Evolutionary conservation across 2,113 vertebrate species (phyloP).

Genomic region (Myiozetetes cayanensis): DNA sequence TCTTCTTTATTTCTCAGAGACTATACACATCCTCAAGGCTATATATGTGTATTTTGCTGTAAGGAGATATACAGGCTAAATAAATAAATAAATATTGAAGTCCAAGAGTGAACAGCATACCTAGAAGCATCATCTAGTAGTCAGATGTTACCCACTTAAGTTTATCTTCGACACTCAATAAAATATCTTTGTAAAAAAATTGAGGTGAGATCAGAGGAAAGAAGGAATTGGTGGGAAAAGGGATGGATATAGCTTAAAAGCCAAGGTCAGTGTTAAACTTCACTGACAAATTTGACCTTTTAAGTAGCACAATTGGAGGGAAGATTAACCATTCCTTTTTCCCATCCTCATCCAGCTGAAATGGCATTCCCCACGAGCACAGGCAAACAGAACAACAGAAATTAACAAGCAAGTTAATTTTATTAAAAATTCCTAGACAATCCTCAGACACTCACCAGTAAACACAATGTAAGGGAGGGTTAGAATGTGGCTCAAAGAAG

Average conservation of each 20-base stretch:
- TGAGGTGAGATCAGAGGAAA: background rate
- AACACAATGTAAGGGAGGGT: background rate
- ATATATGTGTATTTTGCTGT: background rate
- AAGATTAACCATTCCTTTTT: slow-evolving; percentile 20
- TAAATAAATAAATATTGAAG: background rate
- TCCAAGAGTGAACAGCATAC: background rate
- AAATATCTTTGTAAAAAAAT: background rate
- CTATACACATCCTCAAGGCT: background rate
- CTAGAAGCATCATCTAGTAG: background rate
- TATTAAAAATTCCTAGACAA: background rate
- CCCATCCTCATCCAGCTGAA: background rate
- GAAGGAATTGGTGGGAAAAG: background rate
- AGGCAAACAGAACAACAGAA: background rate
- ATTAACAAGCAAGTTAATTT: slow-evolving; percentile 39
- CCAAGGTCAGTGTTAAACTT: slow-evolving; percentile 1
- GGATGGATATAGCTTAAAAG: background rate
- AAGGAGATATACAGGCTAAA: background rate
- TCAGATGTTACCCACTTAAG: background rate
- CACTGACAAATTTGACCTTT: slow-evolving; percentile 36
- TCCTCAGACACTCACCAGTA: background rate
- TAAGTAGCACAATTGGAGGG: background rate
- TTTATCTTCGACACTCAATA: background rate
- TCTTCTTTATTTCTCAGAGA: background rate
- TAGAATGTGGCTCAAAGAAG: background rate
- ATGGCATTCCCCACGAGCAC: background rate